phyloP scores from a whole-genome alignment of 2,797 vertebrate species.

The Rallus crepitans region DNA sequence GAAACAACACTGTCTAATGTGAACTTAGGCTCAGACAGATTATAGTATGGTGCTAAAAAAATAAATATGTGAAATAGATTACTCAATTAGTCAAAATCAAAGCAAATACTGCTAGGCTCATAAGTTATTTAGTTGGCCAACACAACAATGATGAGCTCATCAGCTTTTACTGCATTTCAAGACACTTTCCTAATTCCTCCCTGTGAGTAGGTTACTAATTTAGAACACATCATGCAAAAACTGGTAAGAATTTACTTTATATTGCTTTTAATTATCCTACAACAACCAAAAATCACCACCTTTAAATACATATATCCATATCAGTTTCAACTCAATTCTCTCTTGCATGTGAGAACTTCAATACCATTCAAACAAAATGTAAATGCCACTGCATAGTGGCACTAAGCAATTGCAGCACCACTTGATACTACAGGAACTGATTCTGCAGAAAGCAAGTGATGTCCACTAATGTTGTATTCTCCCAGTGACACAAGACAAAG shows the following conservation, averaged over 20 bases:
- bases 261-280: not conserved
- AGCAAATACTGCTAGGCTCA: not conserved
- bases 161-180: conserved; percentile 48
- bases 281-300: not conserved
- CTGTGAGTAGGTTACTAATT: conserved; percentile 38
- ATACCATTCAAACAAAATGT: not conserved
- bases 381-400: not conserved
- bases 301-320: not conserved
- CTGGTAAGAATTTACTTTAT: not conserved
- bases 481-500: not conserved
- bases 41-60: not conserved
- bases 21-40: not conserved
- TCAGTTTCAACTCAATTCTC: not conserved
- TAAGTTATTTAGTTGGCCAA: not conserved
- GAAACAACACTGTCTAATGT: not conserved
- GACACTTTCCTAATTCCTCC: conserved; percentile 34
- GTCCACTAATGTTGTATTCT: not conserved
- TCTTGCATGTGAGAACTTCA: not conserved
- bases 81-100: not conserved
- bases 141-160: conserved; percentile 8
- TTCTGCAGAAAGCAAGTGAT: not conserved
- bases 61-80: not conserved
- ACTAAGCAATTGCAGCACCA: not conserved
- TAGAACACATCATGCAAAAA: conserved; percentile 33
- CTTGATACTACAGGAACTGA: conserved; percentile 16